These are phyloP conservation scores for Thymelicus acteon DNA, from an alignment of 2,888 invertebrate genomes.

Conservation along the genomic window DNA sequence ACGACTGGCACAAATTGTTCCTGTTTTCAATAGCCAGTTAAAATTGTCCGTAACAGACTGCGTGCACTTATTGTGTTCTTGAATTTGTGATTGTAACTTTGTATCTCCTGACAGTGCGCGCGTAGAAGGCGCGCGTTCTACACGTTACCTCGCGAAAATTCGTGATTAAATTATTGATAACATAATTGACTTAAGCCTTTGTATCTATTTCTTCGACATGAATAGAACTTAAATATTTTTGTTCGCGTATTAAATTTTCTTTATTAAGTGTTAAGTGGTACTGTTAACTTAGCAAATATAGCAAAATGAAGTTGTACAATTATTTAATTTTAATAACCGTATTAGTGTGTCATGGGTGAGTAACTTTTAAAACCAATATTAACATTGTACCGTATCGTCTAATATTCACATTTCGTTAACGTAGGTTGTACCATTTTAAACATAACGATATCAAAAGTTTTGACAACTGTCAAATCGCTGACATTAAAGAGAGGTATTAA, in stretches of 20 bases:
- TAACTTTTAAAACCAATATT: conserved; percentile 29
- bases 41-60: conserved; percentile 22
- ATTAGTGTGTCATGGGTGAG: conserved; percentile 55
- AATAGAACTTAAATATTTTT: conserved; percentile 47
- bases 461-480: too few species aligned
- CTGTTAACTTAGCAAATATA: conserved; percentile 38
- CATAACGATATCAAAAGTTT: too few species aligned
- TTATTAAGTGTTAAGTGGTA: conserved; percentile 52
- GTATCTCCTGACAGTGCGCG: conserved; percentile 52
- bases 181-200: conserved; percentile 40
- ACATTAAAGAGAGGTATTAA: too few species aligned
- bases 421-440: too few species aligned
- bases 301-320: conserved; percentile 43
- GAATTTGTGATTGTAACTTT: conserved; percentile 34
- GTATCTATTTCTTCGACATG: conserved; percentile 50
- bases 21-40: conserved; percentile 25
- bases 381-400: not conserved
- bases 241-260: conserved; percentile 39
- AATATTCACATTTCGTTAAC: too few species aligned
- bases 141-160: conserved; percentile 48
- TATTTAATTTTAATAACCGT: conserved; percentile 49
- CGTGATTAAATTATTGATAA: conserved; percentile 18
- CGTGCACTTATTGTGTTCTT: conserved; percentile 29
- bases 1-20: conserved; percentile 18
- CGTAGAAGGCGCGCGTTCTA: conserved; percentile 51